These are phyloP conservation scores for Steromphala cineraria DNA, from an alignment of 2,888 invertebrate species.

Conservation along the genomic window DNA sequence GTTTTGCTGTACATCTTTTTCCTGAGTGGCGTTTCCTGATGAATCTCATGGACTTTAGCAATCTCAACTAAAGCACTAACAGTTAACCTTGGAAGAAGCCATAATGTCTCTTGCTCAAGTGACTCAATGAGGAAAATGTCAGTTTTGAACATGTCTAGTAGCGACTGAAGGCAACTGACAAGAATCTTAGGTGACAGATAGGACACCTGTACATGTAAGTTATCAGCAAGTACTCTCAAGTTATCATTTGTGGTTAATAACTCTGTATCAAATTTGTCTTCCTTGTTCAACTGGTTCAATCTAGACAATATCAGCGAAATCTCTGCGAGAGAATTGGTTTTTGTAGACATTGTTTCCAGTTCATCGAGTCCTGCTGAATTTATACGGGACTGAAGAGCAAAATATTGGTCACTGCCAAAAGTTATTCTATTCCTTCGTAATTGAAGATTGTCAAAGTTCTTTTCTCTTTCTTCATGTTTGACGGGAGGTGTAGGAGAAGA, in stretches of 20 bases:
- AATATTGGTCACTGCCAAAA: not conserved
- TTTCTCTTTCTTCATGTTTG: not conserved
- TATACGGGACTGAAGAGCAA: not conserved
- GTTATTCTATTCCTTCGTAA: not conserved
- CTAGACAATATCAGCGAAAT: not conserved
- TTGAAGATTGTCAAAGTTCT: not conserved
- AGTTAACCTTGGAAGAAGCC: slow-evolving; percentile 31
- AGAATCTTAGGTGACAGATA: slow-evolving; percentile 24
- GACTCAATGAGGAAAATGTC: slow-evolving; percentile 34
- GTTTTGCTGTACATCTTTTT: slow-evolving; percentile 22
- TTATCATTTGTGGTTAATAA: not conserved
- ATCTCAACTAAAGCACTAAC: slow-evolving; percentile 19
- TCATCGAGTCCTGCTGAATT: not conserved
- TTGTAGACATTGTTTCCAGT: not conserved
- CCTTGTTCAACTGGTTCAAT: not conserved
- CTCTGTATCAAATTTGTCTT: not conserved
- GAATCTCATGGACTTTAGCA: slow-evolving; percentile 26
- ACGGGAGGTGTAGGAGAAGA: not conserved
- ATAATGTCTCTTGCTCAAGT: slow-evolving; percentile 29
- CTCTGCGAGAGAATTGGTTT: not conserved
- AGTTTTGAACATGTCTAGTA: slow-evolving; percentile 24
- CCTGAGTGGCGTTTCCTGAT: slow-evolving; percentile 30
- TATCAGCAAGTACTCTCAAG: not conserved
- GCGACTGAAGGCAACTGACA: slow-evolving; percentile 18
- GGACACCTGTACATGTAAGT: slow-evolving; percentile 20